These are phyloP conservation scores for Ctenoplectra terminalis DNA, from an alignment of 1,140 invertebrate species.

Conservation along the genomic window DNA sequence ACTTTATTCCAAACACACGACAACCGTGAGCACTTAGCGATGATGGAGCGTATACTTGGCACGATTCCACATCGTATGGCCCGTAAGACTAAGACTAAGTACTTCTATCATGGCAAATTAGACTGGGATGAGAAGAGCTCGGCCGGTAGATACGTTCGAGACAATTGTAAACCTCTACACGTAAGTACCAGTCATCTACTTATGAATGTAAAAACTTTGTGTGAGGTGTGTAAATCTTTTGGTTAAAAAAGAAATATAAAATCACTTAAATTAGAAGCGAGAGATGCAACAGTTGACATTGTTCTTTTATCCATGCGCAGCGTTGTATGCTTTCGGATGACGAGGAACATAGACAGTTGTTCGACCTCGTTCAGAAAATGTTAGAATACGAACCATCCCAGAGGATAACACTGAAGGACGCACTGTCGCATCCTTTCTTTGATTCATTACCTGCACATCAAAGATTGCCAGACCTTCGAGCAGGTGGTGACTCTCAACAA, in stretches of 20 bases:
- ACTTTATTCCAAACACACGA: constrained; percentile 99
- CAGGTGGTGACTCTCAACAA: constrained; percentile 81
- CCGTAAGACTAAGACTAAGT: constrained; percentile 98
- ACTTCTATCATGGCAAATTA: constrained; percentile 96
- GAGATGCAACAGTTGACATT: neutral
- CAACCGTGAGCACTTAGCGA: constrained; percentile 99
- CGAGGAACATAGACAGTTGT: constrained; percentile 95
- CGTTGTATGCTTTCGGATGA: constrained; percentile 95
- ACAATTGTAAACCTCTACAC: constrained; percentile 97
- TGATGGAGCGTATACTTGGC: constrained; percentile 99
- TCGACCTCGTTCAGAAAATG: constrained; percentile 97
- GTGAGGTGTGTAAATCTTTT: neutral
- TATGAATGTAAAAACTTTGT: neutral
- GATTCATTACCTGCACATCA: constrained; percentile 90
- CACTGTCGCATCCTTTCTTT: constrained; percentile 97
- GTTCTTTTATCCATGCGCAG: constrained; percentile 83
- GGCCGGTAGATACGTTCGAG: constrained; percentile 97
- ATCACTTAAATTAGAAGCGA: neutral
- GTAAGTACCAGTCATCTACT: constrained; percentile 85
- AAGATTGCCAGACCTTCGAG: constrained; percentile 85
- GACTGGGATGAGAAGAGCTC: constrained; percentile 98
- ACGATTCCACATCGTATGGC: constrained; percentile 98
- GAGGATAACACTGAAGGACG: constrained; percentile 94
- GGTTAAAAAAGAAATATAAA: neutral
- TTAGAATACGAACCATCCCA: constrained; percentile 97